Base-by-base conservation (phyloP, 1,140 invertebrate species). In the Halyomorpha halys region DNA sequence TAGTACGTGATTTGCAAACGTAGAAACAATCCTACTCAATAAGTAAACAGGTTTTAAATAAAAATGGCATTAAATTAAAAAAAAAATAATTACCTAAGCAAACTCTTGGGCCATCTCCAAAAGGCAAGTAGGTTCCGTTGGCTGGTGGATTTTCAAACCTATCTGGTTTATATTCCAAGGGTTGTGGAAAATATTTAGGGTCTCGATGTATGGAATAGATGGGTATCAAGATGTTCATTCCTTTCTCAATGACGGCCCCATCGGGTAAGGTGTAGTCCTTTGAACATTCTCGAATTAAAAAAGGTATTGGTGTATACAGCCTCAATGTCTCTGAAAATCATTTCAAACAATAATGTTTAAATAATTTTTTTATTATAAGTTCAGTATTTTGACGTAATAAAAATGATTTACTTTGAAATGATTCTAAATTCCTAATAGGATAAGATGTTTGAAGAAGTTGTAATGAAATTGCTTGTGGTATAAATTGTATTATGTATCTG, bases 21-120 rank as follows among this genome's bases (percentile, higher is more conserved):
- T n/a, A n/a, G n/a, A n/a, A n/a, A n/a, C n/a, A n/a, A n/a, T 30
- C 8, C 8, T 39, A 39, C 34, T 13, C 11, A 30, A 30, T 30
- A 3, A 3, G 3, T 30, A 30, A 30, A 39, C 1, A 13, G 1
- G 1, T 11, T 11, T 30, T 3, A 30, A 30, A 30, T 30, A 30
- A 30, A 30, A 30, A 30, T 4, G 8, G 8, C 8, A 4, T 4
- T 4, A 30, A 4, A 4, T 4, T n/a, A n/a, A 8, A 30, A 30
- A 3, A 30, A 3, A 39, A 6, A 8, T 11, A 39, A 11, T 19
- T n/a, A 80, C 68, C 68, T 68, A 90, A 87, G 71, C 87, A 90
- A 72, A 82, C 85, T 54, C 86, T 78, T 0, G 85, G 83, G 11
- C 88, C 88, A 59, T 84, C 81, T 2, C 87, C 87, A 69, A 92